Evolutionary conservation across 2,888 invertebrate species (phyloP), one percentile per base, ranked within the genome.

Genomic region (Mamestra brassicae): DNA sequence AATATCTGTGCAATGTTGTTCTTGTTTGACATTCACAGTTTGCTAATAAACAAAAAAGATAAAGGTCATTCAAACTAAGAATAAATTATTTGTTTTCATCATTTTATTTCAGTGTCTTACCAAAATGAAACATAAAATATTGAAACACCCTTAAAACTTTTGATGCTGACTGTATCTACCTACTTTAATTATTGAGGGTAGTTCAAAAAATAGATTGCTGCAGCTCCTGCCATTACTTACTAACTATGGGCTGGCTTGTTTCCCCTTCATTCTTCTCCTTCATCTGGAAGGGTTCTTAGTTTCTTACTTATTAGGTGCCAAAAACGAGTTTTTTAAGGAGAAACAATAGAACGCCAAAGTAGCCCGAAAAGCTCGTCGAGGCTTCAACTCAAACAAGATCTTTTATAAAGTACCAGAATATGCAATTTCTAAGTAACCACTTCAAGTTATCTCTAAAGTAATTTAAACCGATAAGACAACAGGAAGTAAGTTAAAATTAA

Each of bases 21-120:
- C 60, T 68, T 69, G 36, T 76, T 66, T 84, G 84, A 75, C 81
- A 84, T 84, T 72, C 85, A 76, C 61, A 66, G 36, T 52, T n/a
- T 65, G 63, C 11, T 71, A 64, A 36, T 34, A 54, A 69, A 72
- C 47, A 57, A 62, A 71, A 75, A 71, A 60, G 52, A 52, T 47
- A 60, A 84, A 81, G 58, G 66, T 71, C 65, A 61, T 36, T 42
- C 52, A 71, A n/a, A 58, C 50, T 69, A 68, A 62, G 34, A 52
- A 58, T 52, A 17, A 58, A 38, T 52, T n/a, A 60, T 55, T 62
- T 36, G 26, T 13, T 58, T 50, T 34, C 38, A 42, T 13, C 4
- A 77, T 45, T 76, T 61, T 42, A 45, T 63, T 74, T 36, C 42
- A 60, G 8, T 52, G 3, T 52, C 52, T 52, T 17, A 3, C 13